Evolutionary conservation across 2,888 invertebrate species (phyloP).

Genomic region (Thymelicus sylvestris): DNA sequence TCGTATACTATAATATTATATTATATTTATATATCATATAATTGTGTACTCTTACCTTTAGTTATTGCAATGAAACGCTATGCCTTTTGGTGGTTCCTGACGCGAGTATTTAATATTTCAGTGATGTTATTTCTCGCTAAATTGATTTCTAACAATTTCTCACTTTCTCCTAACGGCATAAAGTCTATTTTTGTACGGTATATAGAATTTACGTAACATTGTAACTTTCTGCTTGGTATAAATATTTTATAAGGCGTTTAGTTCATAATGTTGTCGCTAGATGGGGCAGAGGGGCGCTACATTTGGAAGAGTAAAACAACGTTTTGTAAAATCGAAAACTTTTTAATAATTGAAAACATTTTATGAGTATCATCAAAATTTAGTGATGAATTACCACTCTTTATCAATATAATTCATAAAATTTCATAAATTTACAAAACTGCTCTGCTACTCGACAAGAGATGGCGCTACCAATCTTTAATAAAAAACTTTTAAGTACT

Average conservation of each 20-base stretch:
- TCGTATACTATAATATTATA: constrained; percentile 21
- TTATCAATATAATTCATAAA: neutral
- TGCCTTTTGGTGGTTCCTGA: constrained; percentile 62
- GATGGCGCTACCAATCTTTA: constrained; percentile 45
- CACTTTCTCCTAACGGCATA: constrained; percentile 22
- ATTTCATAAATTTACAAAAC: neutral
- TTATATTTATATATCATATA: too few species aligned
- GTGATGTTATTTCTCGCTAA: constrained; percentile 59
- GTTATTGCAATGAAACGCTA: constrained; percentile 48
- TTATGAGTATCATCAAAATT: neutral
- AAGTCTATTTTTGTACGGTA: constrained; percentile 48
- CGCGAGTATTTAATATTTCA: constrained; percentile 68
- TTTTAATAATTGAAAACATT: too few species aligned
- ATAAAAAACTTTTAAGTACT: too few species aligned
- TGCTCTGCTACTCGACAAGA: constrained; percentile 47
- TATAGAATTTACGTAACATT: constrained; percentile 57
- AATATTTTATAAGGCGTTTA: constrained; percentile 63
- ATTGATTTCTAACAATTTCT: constrained; percentile 45
- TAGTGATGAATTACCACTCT: neutral
- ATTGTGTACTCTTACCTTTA: constrained; percentile 1
- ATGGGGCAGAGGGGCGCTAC: constrained; percentile 42
- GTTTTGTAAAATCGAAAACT: too few species aligned
- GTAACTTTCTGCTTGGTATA: constrained; percentile 67
- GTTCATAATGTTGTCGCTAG: constrained; percentile 42
- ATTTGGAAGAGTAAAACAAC: too few species aligned